These are phyloP conservation scores for Leptobrachium leishanense DNA, from an alignment of 2,113 vertebrate species.

Conservation along the genomic window DNA sequence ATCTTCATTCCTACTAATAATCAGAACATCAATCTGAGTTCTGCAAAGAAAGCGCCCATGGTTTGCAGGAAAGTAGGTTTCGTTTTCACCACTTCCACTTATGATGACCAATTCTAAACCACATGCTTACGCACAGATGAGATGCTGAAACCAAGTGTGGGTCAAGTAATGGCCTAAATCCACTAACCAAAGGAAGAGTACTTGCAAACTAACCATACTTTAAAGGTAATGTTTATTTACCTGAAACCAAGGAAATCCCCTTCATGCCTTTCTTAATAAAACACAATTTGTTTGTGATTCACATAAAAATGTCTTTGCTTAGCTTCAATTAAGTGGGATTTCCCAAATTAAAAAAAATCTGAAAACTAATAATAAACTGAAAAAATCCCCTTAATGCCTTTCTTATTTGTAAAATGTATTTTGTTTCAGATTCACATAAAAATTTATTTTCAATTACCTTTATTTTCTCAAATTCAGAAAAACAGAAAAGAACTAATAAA, in stretches of 20 bases:
- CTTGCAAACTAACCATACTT: constrained; percentile 30
- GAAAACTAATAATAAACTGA: too few species aligned
- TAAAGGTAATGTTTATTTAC: constrained; percentile 43
- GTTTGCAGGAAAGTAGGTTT: constrained; percentile 37
- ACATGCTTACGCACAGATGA: constrained; percentile 48
- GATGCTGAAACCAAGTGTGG: constrained; percentile 20
- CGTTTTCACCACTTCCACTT: constrained; percentile 43
- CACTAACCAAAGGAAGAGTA: constrained; percentile 24
- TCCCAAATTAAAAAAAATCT: too few species aligned
- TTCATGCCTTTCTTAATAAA: constrained; percentile 18
- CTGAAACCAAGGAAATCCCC: constrained; percentile 46
- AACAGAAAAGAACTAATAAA: too few species aligned
- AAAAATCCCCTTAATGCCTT: constrained; percentile 29
- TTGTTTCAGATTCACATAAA: constrained; percentile 14
- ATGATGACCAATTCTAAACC: constrained; percentile 42
- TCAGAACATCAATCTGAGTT: constrained; percentile 2
- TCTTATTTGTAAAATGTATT: constrained; percentile 15
- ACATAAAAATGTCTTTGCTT: too few species aligned
- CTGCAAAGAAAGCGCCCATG: constrained; percentile 12
- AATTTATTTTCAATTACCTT: neutral
- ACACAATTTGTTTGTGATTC: too few species aligned
- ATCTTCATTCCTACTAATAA: neutral
- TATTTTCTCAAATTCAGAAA: too few species aligned
- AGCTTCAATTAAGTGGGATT: too few species aligned
- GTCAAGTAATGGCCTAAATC: constrained; percentile 42